Conservation (phyloP, 2,888 invertebrate species). For the Aphodius granarius region DNA sequence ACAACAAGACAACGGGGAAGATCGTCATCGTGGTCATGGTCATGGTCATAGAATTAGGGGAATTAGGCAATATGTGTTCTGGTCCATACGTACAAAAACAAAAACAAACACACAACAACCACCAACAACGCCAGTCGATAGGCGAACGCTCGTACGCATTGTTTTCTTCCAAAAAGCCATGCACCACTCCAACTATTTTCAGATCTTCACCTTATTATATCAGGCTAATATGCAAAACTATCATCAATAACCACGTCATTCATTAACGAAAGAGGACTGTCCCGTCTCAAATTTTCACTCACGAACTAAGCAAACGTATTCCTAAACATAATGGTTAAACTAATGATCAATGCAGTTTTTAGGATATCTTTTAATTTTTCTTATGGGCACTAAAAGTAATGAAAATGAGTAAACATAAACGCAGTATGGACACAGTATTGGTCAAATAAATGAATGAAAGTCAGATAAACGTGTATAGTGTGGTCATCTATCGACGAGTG, state of each 20-base stretch:
- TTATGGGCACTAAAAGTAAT: no score
- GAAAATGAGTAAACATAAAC: no score
- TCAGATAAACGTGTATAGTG: not conserved
- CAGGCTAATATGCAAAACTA: no score
- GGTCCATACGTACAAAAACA: conserved; percentile 34
- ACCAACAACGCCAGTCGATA: not conserved
- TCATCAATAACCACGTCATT: no score
- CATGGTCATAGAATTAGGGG: conserved; percentile 53
- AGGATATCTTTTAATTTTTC: no score
- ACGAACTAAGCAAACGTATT: no score
- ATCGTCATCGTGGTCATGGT: conserved; percentile 10
- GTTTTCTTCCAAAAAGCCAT: not conserved
- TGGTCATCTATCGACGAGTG: conserved; percentile 28
- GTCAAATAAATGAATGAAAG: not conserved
- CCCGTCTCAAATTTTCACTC: no score
- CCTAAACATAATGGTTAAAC: no score
- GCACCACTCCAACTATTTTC: not conserved
- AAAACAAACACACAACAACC: not conserved
- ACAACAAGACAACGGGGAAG: conserved; percentile 48
- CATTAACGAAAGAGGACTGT: no score
- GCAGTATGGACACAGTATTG: no score
- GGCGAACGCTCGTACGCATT: not conserved
- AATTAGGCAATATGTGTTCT: conserved; percentile 53
- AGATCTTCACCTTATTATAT: no score
- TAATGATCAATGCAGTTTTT: no score